These are phyloP conservation scores for Lycopodina hypogea DNA, from an alignment of 37 sponge, comb jelly and placozoan genomes.

Conservation along the genomic window DNA sequence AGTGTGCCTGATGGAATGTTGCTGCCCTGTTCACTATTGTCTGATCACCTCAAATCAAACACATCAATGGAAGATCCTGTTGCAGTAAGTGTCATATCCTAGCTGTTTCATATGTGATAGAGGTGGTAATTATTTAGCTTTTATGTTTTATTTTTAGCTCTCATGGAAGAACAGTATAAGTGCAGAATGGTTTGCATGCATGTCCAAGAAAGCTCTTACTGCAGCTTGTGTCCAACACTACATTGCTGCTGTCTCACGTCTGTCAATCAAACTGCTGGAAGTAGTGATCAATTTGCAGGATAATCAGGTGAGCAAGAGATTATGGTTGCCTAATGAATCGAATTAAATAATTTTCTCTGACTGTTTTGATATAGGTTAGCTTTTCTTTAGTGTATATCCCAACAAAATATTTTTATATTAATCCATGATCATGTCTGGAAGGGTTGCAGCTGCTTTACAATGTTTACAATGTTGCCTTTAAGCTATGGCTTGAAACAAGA, in stretches of 20 bases:
- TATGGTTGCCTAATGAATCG: no score
- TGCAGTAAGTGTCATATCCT: conserved; percentile 19
- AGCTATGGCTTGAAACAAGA: no score
- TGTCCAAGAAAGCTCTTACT: conserved; percentile 54
- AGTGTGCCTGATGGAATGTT: conserved; percentile 59
- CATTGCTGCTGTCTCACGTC: conserved; percentile 30
- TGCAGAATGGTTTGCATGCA: conserved; percentile 50
- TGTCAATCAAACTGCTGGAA: conserved; percentile 43
- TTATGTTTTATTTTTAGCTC: conserved; percentile 24
- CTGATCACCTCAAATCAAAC: conserved; percentile 37
- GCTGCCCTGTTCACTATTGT: conserved; percentile 48
- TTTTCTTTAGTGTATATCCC: no score
- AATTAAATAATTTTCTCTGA: no score
- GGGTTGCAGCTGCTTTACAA: no score
- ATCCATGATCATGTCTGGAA: no score
- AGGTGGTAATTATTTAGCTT: background rate
- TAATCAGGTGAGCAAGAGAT: conserved; percentile 28
- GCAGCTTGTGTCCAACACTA: conserved; percentile 40
- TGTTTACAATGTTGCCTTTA: no score
- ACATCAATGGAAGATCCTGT: background rate
- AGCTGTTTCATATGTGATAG: no score
- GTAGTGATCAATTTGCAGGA: conserved; percentile 55
- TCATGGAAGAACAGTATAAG: conserved; percentile 28
- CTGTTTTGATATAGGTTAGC: no score
- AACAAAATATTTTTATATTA: no score